phyloP scores from a whole-genome alignment of 1,140 invertebrate species.

The Zophobas atratus region DNA sequence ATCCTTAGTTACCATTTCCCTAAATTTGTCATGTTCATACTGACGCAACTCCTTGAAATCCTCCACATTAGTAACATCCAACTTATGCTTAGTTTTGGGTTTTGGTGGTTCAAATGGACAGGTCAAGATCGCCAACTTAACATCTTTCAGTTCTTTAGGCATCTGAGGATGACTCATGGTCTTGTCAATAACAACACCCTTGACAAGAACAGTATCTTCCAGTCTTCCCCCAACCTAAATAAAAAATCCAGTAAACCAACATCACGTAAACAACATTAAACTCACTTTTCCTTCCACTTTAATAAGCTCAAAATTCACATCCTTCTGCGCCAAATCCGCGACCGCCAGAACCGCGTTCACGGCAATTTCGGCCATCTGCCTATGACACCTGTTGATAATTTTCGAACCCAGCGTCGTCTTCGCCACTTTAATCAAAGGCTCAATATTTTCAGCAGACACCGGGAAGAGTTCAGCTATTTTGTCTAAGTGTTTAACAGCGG shows the following conservation, averaged over 20 bases:
- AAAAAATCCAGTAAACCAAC: not conserved
- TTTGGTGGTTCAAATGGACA: constrained; percentile 99
- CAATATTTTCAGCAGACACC: constrained; percentile 85
- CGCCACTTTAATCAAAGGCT: constrained; percentile 94
- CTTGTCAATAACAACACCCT: constrained; percentile 98
- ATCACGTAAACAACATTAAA: too few species aligned
- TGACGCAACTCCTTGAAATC: constrained; percentile 94
- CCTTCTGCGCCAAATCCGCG: constrained; percentile 92
- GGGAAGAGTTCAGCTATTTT: constrained; percentile 92
- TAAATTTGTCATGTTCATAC: constrained; percentile 98
- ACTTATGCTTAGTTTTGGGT: constrained; percentile 99
- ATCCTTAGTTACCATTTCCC: constrained; percentile 88
- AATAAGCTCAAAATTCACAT: constrained; percentile 99
- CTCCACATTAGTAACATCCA: constrained; percentile 96
- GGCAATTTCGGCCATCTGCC: constrained; percentile 99
- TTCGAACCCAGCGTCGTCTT: constrained; percentile 99
- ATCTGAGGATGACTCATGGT: constrained; percentile 99
- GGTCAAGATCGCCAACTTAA: constrained; percentile 97
- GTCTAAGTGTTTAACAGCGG: constrained; percentile 90
- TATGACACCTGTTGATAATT: constrained; percentile 93
- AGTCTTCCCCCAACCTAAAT: constrained; percentile 87
- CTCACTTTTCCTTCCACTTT: constrained; percentile 96
- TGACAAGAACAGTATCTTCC: constrained; percentile 97
- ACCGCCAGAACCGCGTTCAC: constrained; percentile 96
- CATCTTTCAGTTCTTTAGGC: constrained; percentile 98